Percentiles rank a stretch among this genome's conserved stretches.
Conservation (phyloP, 2,888 invertebrate genomes). For the Torymus aiolomorphi region DNA sequence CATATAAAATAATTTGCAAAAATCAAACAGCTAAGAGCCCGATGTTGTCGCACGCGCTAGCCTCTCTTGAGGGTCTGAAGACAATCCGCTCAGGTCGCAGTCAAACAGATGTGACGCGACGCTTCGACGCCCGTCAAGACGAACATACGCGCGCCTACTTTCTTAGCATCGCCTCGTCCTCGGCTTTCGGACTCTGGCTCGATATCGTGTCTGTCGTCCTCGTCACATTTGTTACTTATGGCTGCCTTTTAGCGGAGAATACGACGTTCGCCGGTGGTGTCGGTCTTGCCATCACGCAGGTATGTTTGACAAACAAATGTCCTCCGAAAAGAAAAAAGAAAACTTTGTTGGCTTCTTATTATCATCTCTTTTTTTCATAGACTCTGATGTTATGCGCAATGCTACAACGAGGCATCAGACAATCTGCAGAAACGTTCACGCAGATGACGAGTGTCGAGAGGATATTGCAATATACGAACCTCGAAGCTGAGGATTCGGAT, state of each 20-base stretch:
- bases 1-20: background rate
- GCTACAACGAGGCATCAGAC: conserved; percentile 88
- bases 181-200: conserved; percentile 82
- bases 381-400: conserved; percentile 84
- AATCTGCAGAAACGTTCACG: conserved; percentile 86
- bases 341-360: too few species aligned
- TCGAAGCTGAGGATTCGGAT: conserved; percentile 77
- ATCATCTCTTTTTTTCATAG: conserved; percentile 14
- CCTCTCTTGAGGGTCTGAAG: conserved; percentile 89
- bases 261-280: conserved; percentile 81
- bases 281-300: conserved; percentile 85
- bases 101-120: conserved; percentile 83
- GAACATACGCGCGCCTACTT: conserved; percentile 82
- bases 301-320: conserved; percentile 63
- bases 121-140: conserved; percentile 86
- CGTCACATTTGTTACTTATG: conserved; percentile 80
- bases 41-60: conserved; percentile 93
- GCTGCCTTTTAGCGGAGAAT: conserved; percentile 79
- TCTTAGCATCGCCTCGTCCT: conserved; percentile 79
- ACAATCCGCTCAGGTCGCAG: conserved; percentile 90
- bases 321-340: too few species aligned
- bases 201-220: conserved; percentile 81
- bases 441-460: conserved; percentile 90
- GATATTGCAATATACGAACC: conserved; percentile 85
- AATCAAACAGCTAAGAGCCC: conserved; percentile 81